Percentiles rank a stretch among this genome's conserved stretches.
Evolutionary conservation across 2,113 vertebrate genomes (phyloP).

Genomic region (Pogona vitticeps): DNA sequence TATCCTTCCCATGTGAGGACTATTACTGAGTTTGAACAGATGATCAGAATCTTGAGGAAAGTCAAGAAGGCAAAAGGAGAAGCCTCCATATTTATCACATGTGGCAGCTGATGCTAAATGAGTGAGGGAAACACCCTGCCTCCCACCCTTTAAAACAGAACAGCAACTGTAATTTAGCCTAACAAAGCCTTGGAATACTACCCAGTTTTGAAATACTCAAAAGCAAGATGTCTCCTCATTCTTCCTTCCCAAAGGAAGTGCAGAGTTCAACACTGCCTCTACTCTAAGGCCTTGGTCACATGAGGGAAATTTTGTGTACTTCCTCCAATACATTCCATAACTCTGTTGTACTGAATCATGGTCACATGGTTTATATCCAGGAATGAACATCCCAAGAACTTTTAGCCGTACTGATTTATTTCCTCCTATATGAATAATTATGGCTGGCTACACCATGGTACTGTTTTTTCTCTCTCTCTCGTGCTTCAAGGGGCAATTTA

Average conservation of each 20-base stretch:
- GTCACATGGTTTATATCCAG: no score
- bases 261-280: not conserved
- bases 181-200: not conserved
- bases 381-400: no score
- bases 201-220: not conserved
- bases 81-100: not conserved
- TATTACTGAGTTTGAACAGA: not conserved
- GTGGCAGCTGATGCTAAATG: not conserved
- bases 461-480: no score
- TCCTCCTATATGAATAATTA: no score
- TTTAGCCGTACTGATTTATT: no score
- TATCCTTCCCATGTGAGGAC: not conserved
- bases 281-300: not conserved
- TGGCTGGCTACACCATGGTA: no score
- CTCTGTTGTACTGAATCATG: no score
- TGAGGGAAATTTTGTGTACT: no score
- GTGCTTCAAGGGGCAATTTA: no score
- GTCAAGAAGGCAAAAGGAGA: not conserved
- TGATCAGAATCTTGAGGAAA: not conserved
- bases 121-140: not conserved
- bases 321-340: no score
- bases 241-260: not conserved
- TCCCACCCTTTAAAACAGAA: not conserved
- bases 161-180: not conserved
- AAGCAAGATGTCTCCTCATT: not conserved